A percentile compares a stretch with the other conserved stretches of the same genome.
Conservation (phyloP, 2,113 vertebrate genomes). For the Indri indri region DNA sequence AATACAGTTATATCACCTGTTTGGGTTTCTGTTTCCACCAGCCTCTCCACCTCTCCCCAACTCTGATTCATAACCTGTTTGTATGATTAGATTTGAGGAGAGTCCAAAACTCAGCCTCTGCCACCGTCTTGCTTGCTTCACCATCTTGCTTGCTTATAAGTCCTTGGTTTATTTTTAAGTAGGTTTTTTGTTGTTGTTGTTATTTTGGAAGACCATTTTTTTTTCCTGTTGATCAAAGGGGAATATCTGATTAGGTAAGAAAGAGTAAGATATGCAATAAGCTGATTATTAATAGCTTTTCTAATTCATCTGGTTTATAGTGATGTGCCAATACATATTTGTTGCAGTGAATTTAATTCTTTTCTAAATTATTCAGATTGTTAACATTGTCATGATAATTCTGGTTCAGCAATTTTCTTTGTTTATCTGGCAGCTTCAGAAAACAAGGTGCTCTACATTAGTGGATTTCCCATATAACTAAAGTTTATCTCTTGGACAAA, state of each 20-base stretch:
- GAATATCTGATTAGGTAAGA: not conserved
- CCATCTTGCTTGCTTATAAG: not conserved
- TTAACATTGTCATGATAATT: slow-evolving; percentile 23
- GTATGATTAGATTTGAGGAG: slow-evolving; percentile 7
- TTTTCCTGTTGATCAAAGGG: not conserved
- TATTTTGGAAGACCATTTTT: not conserved
- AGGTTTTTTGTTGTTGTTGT: not conserved
- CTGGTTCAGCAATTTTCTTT: not conserved
- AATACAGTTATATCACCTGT: not conserved
- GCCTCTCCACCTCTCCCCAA: not conserved
- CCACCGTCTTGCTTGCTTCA: not conserved
- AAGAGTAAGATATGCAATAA: not conserved
- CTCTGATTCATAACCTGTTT: not conserved
- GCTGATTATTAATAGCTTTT: not conserved
- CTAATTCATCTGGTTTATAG: not conserved
- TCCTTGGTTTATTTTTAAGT: not conserved
- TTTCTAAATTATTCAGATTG: slow-evolving; percentile 16
- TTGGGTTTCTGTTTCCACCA: not conserved
- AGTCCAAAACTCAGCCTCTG: not conserved
- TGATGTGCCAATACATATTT: not conserved
- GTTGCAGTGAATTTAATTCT: slow-evolving; percentile 13
- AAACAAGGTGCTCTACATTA: slow-evolving; percentile 8
- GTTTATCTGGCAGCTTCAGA: slow-evolving; percentile 16
- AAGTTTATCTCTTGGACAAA: slow-evolving; percentile 21
- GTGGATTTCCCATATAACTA: not conserved